A percentile compares a stretch with the other conserved stretches of the same genome.
Conservation (phyloP, 2,888 invertebrate species). For the Lycophotia porphyrea region DNA sequence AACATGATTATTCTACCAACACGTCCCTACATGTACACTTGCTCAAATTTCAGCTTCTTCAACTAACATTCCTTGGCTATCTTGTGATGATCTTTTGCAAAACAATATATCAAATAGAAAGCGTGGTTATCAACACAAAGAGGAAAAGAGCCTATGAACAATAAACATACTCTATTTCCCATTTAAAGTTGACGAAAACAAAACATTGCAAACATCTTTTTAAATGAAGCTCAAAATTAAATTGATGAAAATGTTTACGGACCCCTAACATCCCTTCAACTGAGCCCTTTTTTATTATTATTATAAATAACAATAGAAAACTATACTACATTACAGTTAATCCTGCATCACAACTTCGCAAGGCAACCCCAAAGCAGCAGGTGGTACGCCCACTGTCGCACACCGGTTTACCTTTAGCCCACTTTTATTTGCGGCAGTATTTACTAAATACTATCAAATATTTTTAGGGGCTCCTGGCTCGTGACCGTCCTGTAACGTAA, state of each 20-base stretch:
- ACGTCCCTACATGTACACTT: constrained; percentile 15
- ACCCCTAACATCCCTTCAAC: not conserved
- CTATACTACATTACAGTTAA: constrained; percentile 11
- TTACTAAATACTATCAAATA: constrained; percentile 23
- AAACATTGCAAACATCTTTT: not conserved
- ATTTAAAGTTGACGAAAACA: not conserved
- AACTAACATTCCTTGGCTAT: constrained; percentile 39
- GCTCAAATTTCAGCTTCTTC: constrained; percentile 35
- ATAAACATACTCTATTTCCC: not conserved
- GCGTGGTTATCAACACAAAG: not conserved
- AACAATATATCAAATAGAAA: not conserved
- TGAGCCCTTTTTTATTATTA: not conserved
- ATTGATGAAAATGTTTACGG: not conserved
- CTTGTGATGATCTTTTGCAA: constrained; percentile 14
- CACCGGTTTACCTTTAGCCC: constrained; percentile 43
- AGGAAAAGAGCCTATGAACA: too few species aligned
- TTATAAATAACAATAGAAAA: not conserved
- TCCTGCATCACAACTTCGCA: not conserved
- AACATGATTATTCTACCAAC: constrained; percentile 29
- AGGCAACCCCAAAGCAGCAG: constrained; percentile 38
- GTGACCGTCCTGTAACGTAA: constrained; percentile 15
- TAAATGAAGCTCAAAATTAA: not conserved
- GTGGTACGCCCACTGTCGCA: constrained; percentile 37
- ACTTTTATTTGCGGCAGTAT: constrained; percentile 30
- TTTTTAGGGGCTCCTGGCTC: not conserved